Conservation (phyloP, 2,113 vertebrate species). For the Catharus minimus region DNA sequence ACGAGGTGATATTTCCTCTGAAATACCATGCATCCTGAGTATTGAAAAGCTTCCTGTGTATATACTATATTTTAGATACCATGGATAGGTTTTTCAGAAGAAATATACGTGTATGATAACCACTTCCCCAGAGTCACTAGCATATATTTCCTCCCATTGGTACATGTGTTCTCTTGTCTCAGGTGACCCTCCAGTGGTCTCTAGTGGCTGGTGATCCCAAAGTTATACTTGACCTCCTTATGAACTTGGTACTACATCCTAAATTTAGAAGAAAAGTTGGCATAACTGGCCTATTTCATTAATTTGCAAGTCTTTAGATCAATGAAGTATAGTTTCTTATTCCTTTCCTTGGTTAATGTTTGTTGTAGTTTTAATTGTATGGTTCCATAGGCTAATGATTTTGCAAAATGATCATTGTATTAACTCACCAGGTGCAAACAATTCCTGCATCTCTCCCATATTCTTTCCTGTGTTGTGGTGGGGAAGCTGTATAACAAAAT, state of each 20-base stretch:
- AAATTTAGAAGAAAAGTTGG: background rate
- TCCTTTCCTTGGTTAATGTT: background rate
- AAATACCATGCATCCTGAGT: background rate
- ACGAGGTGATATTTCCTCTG: background rate
- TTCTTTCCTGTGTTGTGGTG: background rate
- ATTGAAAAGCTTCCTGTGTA: background rate
- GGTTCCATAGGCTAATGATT: background rate
- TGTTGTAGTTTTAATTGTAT: background rate
- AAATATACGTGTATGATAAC: background rate
- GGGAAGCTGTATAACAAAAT: background rate
- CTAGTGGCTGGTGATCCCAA: background rate
- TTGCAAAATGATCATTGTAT: background rate
- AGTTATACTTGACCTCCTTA: background rate
- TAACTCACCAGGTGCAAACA: background rate
- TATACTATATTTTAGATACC: background rate
- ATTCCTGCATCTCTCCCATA: background rate
- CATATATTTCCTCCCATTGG: background rate
- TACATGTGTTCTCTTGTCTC: fast-evolving
- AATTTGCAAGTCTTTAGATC: background rate
- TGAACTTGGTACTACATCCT: background rate
- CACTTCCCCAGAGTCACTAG: background rate
- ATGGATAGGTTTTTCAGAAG: background rate
- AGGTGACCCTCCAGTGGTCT: background rate
- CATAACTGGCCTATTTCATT: background rate
- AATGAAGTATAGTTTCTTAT: background rate